Percentiles rank a stretch among this genome's conserved stretches.
Conservation (phyloP, 1,140 invertebrate species). For the Uloborus diversus region DNA sequence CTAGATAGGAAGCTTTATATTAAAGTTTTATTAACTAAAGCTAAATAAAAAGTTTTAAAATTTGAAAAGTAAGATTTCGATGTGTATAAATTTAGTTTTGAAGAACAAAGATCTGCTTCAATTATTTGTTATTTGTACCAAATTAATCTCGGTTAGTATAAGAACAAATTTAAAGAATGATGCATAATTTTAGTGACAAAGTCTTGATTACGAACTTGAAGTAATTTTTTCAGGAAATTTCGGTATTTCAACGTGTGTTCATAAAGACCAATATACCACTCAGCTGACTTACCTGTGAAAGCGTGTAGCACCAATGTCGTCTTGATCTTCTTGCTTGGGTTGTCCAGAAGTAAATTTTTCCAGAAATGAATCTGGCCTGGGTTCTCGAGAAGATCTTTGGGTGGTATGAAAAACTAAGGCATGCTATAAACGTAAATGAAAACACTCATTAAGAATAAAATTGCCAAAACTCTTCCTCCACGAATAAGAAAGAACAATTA, state of each 20-base stretch:
- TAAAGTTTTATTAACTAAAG: no score
- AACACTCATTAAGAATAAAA: not conserved
- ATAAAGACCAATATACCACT: no score
- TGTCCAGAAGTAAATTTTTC: conserved; percentile 49
- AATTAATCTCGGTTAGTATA: no score
- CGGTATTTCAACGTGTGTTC: no score
- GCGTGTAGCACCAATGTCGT: not conserved
- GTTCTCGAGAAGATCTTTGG: no score
- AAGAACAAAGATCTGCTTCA: no score
- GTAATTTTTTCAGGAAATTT: not conserved
- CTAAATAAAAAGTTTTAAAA: no score
- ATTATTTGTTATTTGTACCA: no score
- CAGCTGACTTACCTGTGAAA: conserved; percentile 20
- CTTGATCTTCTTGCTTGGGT: conserved; percentile 17
- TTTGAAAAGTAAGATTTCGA: no score
- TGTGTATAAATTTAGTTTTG: no score
- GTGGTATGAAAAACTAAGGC: conserved; percentile 18
- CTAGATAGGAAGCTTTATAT: no score
- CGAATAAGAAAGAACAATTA: not conserved
- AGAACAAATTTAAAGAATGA: no score
- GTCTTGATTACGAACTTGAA: not conserved
- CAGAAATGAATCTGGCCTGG: conserved; percentile 46
- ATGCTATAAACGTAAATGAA: conserved; percentile 20
- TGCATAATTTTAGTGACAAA: not conserved
- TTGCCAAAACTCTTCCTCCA: not conserved